phyloP scores from a whole-genome alignment of 2,888 invertebrate genomes.

The Leuctra nigra region DNA sequence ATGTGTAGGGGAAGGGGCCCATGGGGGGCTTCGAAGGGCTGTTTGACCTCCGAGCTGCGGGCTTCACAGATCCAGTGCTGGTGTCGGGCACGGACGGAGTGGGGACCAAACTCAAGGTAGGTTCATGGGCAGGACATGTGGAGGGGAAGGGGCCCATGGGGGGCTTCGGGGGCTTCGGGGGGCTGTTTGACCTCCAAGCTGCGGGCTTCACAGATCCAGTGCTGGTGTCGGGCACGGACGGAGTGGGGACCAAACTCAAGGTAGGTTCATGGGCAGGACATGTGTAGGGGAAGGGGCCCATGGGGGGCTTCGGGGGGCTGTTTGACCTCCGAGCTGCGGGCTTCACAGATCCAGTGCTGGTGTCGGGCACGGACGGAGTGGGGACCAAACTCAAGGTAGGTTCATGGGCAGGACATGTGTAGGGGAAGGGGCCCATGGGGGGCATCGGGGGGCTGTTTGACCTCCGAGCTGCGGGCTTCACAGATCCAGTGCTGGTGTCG shows the following conservation, averaged over 20 bases:
- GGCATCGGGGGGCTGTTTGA: conserved; percentile 94
- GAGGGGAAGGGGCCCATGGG: no score
- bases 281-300: conserved; percentile 64
- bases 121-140: no score
- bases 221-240: conserved; percentile 90
- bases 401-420: no score
- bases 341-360: conserved; percentile 75
- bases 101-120: conserved; percentile 92
- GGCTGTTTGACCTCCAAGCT: conserved; percentile 77
- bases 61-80: conserved; percentile 72
- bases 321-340: conserved; percentile 76
- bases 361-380: conserved; percentile 94
- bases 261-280: no score
- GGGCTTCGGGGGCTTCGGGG: conserved; percentile 85
- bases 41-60: conserved; percentile 75
- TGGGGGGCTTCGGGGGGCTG: conserved; percentile 92
- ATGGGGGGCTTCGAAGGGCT: conserved; percentile 93
- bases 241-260: conserved; percentile 95
- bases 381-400: conserved; percentile 90
- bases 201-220: conserved; percentile 74
- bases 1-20: no score
- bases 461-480: conserved; percentile 62
- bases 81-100: conserved; percentile 96
- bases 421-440: no score
- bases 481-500: conserved; percentile 83